These are phyloP conservation scores for Eupithecia inturbata DNA, from an alignment of 2,888 invertebrate genomes.

Conservation along the genomic window DNA sequence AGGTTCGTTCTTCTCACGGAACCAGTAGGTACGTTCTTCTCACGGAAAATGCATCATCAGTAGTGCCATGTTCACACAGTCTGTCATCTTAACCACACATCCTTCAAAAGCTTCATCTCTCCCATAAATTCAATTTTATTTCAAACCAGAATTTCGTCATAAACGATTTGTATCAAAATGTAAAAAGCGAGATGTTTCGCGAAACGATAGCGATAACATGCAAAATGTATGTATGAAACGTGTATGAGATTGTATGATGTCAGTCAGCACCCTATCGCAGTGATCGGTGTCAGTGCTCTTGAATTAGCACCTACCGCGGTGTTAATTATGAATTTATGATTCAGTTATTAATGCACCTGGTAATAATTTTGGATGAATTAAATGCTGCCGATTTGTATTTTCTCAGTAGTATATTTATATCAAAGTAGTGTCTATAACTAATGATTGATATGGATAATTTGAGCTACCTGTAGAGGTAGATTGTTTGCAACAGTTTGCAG, in stretches of 20 bases:
- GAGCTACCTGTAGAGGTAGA: too few species aligned
- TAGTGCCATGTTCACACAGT: background rate
- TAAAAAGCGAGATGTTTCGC: conserved; percentile 38
- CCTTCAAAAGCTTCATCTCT: background rate
- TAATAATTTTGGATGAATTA: background rate
- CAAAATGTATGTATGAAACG: conserved; percentile 25
- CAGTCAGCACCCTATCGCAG: conserved; percentile 21
- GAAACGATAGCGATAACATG: conserved; percentile 39
- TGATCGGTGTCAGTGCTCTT: conserved; percentile 28
- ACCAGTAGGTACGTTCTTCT: background rate
- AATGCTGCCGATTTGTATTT: background rate
- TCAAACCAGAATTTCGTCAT: conserved; percentile 32
- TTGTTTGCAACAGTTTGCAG: too few species aligned
- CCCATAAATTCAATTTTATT: conserved; percentile 20
- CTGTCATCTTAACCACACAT: background rate
- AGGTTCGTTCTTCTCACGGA: too few species aligned
- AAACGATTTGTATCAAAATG: conserved; percentile 40
- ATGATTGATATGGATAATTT: background rate
- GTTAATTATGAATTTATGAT: conserved; percentile 32
- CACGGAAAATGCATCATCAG: background rate
- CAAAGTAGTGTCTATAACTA: background rate
- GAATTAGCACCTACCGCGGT: conserved; percentile 28
- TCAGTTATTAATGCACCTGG: background rate
- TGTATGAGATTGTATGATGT: conserved; percentile 23
- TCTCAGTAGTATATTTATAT: background rate